These are phyloP conservation scores for Microctonus brassicae DNA, from an alignment of 2,888 invertebrate species.

Conservation along the genomic window DNA sequence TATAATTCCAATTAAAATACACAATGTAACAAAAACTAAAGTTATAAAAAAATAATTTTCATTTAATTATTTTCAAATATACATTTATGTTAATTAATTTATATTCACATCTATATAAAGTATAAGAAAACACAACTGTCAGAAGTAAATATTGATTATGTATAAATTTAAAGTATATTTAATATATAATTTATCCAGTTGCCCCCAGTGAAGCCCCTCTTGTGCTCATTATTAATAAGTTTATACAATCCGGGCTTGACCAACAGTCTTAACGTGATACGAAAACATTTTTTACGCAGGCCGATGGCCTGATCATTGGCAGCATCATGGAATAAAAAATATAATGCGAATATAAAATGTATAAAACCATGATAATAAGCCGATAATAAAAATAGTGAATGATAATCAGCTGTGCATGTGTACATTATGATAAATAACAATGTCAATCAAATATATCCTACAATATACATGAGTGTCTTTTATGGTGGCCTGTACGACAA, in stretches of 20 bases:
- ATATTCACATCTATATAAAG: not conserved
- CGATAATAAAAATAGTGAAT: not conserved
- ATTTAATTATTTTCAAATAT: too few relatives aligned
- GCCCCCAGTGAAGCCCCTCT: constrained; percentile 43
- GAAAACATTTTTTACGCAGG: constrained; percentile 42
- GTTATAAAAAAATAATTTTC: too few relatives aligned
- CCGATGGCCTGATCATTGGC: constrained; percentile 39
- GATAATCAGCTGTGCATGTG: not conserved
- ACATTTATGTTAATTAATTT: not conserved
- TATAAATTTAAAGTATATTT: not conserved
- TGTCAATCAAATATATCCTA: not conserved
- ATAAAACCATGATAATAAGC: not conserved
- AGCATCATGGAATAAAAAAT: constrained; percentile 8
- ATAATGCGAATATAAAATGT: not conserved
- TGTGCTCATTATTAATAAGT: constrained; percentile 39
- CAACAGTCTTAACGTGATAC: constrained; percentile 46
- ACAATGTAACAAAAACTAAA: constrained; percentile 3
- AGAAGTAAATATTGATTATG: constrained; percentile 34
- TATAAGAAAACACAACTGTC: constrained; percentile 27
- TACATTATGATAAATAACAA: not conserved
- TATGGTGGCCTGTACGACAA: not conserved
- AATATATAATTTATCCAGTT: constrained; percentile 24
- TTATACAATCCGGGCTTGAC: constrained; percentile 48
- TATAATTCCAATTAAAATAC: not conserved
- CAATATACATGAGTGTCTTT: not conserved